Conservation (phyloP, 2,797 vertebrate species). For the Mionectes olivaceus region DNA sequence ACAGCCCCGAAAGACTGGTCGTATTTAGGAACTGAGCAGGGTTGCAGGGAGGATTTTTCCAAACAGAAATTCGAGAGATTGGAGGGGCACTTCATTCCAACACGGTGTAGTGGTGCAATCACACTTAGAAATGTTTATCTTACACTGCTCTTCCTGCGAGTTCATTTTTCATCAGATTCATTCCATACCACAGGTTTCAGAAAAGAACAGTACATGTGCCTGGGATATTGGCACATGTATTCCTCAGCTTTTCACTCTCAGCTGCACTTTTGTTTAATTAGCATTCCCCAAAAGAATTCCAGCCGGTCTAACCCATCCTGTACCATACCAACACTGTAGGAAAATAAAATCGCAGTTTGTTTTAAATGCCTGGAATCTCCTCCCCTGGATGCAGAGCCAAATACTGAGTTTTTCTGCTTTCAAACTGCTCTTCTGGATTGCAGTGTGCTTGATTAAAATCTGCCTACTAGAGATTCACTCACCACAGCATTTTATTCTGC, state of each 20-base stretch:
- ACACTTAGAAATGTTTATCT: not conserved
- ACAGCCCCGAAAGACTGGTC: not conserved
- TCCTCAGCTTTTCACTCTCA: not conserved
- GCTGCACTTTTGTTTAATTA: slow-evolving; percentile 16
- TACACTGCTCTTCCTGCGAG: not conserved
- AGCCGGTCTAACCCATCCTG: not conserved
- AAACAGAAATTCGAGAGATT: not conserved
- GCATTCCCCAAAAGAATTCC: slow-evolving; percentile 7
- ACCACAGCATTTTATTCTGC: not conserved
- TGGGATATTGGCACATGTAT: not conserved
- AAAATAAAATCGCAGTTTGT: not conserved
- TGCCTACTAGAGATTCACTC: slow-evolving; percentile 3
- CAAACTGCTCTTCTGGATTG: slow-evolving; percentile 43
- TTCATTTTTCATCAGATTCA: not conserved
- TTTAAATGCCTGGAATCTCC: slow-evolving; percentile 31
- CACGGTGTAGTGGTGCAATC: fast-evolving
- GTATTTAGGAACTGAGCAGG: no score
- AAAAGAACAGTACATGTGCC: not conserved
- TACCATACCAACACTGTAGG: not conserved
- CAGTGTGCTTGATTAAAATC: slow-evolving; percentile 40
- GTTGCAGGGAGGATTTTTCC: not conserved
- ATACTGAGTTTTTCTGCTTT: not conserved
- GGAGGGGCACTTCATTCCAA: not conserved
- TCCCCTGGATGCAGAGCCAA: slow-evolving; percentile 16
- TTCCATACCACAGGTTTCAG: not conserved